These are phyloP conservation scores for Orthosia cruda DNA, from an alignment of 2,888 invertebrate species.

Conservation along the genomic window DNA sequence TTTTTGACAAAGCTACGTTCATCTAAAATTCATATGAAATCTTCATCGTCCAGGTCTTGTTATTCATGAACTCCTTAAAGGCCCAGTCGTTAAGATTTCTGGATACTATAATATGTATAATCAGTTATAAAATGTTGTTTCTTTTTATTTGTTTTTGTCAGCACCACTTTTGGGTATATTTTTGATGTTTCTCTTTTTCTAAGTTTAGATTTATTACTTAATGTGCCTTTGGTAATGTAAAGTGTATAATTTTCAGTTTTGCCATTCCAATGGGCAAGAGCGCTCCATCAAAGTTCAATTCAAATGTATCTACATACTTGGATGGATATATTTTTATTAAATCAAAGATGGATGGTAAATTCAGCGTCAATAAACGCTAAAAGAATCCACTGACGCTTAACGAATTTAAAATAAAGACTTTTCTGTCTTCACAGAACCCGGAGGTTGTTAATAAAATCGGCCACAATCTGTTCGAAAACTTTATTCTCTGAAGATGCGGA, in stretches of 20 bases:
- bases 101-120: slow-evolving; percentile 42
- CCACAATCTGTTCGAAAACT: slow-evolving; percentile 50
- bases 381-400: slow-evolving; percentile 24
- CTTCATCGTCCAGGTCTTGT: slow-evolving; percentile 49
- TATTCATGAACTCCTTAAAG: slow-evolving; percentile 55
- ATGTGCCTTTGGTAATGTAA: slow-evolving; percentile 25
- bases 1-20: slow-evolving; percentile 63
- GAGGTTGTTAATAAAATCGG: slow-evolving; percentile 48
- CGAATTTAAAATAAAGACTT: slow-evolving; percentile 47
- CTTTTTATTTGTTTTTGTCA: slow-evolving; percentile 29
- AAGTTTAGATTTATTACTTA: slow-evolving; percentile 36
- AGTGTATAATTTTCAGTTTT: neutral
- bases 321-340: slow-evolving; percentile 23
- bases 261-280: neutral
- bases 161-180: slow-evolving; percentile 33
- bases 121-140: slow-evolving; percentile 41
- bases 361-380: slow-evolving; percentile 25
- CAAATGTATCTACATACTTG: slow-evolving; percentile 2
- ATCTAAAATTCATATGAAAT: slow-evolving; percentile 61
- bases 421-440: slow-evolving; percentile 11
- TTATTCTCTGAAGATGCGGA: slow-evolving; percentile 61
- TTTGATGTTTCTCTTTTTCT: slow-evolving; percentile 27
- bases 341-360: slow-evolving; percentile 20
- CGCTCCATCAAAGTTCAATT: slow-evolving; percentile 2
- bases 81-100: slow-evolving; percentile 55